Conservation (phyloP, 2,797 vertebrate genomes). For the Rhynchonycteris naso region DNA sequence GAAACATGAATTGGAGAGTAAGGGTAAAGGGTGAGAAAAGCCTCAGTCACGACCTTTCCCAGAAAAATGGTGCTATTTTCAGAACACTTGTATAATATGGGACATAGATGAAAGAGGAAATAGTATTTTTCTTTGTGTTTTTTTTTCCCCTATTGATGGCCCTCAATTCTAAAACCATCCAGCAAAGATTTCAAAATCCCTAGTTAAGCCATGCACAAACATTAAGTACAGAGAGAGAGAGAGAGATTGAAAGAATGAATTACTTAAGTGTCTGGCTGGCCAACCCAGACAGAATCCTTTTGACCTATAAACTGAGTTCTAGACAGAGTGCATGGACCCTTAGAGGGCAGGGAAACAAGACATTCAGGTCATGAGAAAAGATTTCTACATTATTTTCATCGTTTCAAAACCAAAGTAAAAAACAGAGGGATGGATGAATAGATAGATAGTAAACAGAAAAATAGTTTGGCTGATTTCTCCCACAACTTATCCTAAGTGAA, state of each 20-base stretch:
- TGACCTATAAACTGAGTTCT: slow-evolving; percentile 80
- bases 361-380: slow-evolving; percentile 71
- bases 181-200: slow-evolving; percentile 78
- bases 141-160: slow-evolving; percentile 64
- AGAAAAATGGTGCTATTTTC: slow-evolving; percentile 74
- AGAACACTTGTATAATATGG: slow-evolving; percentile 67
- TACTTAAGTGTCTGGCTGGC: slow-evolving; percentile 69
- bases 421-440: background rate
- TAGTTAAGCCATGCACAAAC: slow-evolving; percentile 68
- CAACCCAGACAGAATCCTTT: slow-evolving; percentile 74
- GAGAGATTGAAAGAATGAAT: slow-evolving; percentile 53
- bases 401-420: slow-evolving; percentile 47
- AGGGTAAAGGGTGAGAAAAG: slow-evolving; percentile 72
- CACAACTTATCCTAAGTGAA: background rate
- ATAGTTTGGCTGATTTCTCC: background rate
- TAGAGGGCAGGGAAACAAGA: slow-evolving; percentile 68
- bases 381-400: slow-evolving; percentile 25
- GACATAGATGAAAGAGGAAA: slow-evolving; percentile 76
- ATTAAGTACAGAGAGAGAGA: background rate
- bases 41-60: slow-evolving; percentile 71
- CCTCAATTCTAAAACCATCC: slow-evolving; percentile 68
- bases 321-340: slow-evolving; percentile 69
- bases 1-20: slow-evolving; percentile 75
- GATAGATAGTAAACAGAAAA: background rate
- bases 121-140: slow-evolving; percentile 63